Evolutionary conservation across 2,113 vertebrate species (phyloP).

Genomic region (Chelonoidis abingdonii): DNA sequence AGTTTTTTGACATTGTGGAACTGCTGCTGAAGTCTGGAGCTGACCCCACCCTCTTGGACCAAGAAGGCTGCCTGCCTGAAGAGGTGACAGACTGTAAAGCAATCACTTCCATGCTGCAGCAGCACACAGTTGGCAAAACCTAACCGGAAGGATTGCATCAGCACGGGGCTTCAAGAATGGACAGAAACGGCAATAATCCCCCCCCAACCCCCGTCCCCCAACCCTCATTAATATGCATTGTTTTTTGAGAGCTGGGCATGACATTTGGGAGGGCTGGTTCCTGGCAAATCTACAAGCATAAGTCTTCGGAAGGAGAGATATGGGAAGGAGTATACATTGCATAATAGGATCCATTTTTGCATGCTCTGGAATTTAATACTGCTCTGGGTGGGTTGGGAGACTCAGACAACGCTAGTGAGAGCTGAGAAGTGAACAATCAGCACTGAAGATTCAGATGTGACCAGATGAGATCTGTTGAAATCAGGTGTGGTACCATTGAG

Average conservation of each 20-base stretch:
- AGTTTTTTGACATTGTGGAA: slow-evolving; percentile 95
- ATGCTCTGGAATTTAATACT: slow-evolving; percentile 50
- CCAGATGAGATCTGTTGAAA: background rate
- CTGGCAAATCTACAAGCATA: slow-evolving; percentile 43
- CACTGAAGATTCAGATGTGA: background rate
- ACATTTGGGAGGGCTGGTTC: slow-evolving; percentile 19
- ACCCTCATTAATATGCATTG: slow-evolving; percentile 13
- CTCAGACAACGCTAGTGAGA: background rate
- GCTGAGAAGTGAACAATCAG: background rate
- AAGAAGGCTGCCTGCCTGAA: slow-evolving; percentile 92
- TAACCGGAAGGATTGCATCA: background rate
- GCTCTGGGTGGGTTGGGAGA: background rate
- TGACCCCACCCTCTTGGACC: slow-evolving; percentile 89
- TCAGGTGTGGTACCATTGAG: background rate
- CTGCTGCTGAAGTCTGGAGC: slow-evolving; percentile 90
- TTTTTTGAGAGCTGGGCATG: slow-evolving; percentile 35
- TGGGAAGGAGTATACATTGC: background rate
- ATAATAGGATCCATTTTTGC: slow-evolving; percentile 54
- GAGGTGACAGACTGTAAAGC: slow-evolving; percentile 92
- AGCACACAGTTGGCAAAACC: slow-evolving; percentile 66
- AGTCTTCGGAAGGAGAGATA: background rate
- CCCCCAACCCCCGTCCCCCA: background rate
- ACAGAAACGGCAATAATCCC: slow-evolving; percentile 5
- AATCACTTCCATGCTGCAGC: slow-evolving; percentile 86
- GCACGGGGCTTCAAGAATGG: background rate